phyloP scores from a whole-genome alignment of 2,113 vertebrate species.

The Oreochromis niloticus region DNA sequence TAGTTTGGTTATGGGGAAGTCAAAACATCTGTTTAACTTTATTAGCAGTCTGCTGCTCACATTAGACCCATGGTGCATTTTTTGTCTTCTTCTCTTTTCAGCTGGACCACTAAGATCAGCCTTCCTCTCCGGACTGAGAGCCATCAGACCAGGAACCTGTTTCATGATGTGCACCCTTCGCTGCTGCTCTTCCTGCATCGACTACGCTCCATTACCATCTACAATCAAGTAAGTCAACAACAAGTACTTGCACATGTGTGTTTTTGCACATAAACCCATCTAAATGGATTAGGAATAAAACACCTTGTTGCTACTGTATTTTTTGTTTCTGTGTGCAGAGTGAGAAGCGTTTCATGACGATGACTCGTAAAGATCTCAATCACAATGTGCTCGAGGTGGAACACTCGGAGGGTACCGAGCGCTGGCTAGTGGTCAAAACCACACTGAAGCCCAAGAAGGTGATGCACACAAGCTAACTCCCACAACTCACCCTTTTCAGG shows the following conservation, averaged over 20 bases:
- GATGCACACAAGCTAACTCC: background rate
- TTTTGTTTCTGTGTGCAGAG: constrained; percentile 32
- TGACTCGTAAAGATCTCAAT: constrained; percentile 71
- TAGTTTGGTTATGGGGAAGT: background rate
- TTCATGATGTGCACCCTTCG: constrained; percentile 77
- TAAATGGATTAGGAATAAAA: background rate
- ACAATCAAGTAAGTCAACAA: constrained; percentile 59
- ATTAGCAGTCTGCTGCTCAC: background rate
- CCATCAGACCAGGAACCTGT: constrained; percentile 75
- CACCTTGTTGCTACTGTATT: background rate
- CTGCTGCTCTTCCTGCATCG: constrained; percentile 78
- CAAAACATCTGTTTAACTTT: background rate
- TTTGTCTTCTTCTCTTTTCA: constrained; percentile 9
- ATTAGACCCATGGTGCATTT: background rate
- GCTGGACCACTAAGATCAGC: constrained; percentile 77
- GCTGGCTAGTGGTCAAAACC: constrained; percentile 75
- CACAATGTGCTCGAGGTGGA: constrained; percentile 72
- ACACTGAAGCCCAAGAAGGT: constrained; percentile 68
- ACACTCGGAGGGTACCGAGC: constrained; percentile 67
- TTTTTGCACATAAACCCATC: background rate
- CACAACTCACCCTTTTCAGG: background rate
- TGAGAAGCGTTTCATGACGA: constrained; percentile 62
- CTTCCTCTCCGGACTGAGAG: constrained; percentile 73
- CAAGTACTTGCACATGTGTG: background rate
- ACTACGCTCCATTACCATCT: constrained; percentile 73